These are phyloP conservation scores for Apeltes quadracus DNA, from an alignment of 2,113 vertebrate genomes.

Conservation along the genomic window DNA sequence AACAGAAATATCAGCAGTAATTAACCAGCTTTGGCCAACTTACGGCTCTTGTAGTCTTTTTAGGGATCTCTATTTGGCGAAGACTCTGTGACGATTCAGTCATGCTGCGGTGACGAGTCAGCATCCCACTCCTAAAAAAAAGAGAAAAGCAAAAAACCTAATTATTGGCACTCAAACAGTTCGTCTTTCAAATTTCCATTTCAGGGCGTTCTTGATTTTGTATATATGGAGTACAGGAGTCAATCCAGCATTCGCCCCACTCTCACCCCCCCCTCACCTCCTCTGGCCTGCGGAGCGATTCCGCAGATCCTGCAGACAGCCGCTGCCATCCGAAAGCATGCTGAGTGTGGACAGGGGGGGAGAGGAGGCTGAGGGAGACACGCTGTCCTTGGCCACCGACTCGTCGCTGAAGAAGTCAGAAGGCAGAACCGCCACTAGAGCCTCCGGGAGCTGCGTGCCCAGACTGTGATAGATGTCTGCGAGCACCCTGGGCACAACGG, in stretches of 20 bases:
- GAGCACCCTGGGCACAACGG: constrained; percentile 84
- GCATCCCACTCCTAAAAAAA: constrained; percentile 83
- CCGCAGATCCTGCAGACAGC: constrained; percentile 86
- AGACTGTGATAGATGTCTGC: constrained; percentile 89
- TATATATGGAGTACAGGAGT: not conserved
- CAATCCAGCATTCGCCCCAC: not conserved
- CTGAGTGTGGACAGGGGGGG: constrained; percentile 66
- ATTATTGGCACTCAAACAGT: not conserved
- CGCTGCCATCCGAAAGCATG: constrained; percentile 51
- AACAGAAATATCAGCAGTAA: not conserved
- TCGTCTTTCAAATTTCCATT: not conserved
- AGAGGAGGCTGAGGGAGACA: constrained; percentile 77
- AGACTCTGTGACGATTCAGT: constrained; percentile 88
- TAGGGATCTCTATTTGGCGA: constrained; percentile 92
- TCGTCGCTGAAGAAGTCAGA: constrained; percentile 94
- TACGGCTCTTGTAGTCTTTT: constrained; percentile 83
- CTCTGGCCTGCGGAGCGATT: constrained; percentile 87
- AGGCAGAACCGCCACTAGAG: constrained; percentile 86
- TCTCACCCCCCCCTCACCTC: constrained; percentile 72
- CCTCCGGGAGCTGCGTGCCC: constrained; percentile 87
- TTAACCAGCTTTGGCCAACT: constrained; percentile 46
- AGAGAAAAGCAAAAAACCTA: too few species aligned
- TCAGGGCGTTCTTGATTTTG: not conserved
- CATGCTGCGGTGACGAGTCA: constrained; percentile 91
- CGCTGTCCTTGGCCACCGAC: constrained; percentile 84